These are phyloP conservation scores for Dynastes maya DNA, from an alignment of 2,888 invertebrate genomes.

Conservation along the genomic window DNA sequence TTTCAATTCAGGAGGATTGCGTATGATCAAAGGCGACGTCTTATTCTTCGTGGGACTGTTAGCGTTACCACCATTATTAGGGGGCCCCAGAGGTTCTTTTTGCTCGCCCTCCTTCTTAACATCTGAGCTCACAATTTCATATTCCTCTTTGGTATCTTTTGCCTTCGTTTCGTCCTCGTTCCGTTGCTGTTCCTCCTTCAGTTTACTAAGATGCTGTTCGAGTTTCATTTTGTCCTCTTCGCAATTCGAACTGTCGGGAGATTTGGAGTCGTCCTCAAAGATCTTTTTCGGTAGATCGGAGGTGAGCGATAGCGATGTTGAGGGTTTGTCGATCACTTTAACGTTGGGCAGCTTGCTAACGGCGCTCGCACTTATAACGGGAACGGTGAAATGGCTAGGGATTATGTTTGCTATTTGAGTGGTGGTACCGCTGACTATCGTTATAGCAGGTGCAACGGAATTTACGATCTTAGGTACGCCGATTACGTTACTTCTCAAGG, in stretches of 20 bases:
- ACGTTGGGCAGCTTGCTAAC: constrained; percentile 68
- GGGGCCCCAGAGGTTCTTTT: constrained; percentile 9
- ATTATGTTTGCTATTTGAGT: constrained; percentile 67
- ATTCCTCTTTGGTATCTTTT: constrained; percentile 48
- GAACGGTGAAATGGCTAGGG: constrained; percentile 67
- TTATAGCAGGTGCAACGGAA: constrained; percentile 65
- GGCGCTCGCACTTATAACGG: constrained; percentile 69
- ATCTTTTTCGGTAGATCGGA: constrained; percentile 78
- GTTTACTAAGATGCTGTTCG: constrained; percentile 56
- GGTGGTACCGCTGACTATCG: constrained; percentile 67
- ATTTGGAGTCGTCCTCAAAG: constrained; percentile 79
- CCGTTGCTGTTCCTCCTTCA: constrained; percentile 54
- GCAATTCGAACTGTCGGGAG: constrained; percentile 73
- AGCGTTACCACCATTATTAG: background rate
- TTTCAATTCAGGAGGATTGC: constrained; percentile 67
- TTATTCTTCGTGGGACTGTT: constrained; percentile 60
- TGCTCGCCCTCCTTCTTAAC: constrained; percentile 11
- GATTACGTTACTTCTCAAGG: constrained; percentile 63
- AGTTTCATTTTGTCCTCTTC: constrained; percentile 68
- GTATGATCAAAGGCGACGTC: constrained; percentile 62
- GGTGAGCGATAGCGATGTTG: constrained; percentile 72
- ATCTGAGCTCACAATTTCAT: background rate
- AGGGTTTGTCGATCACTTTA: constrained; percentile 70
- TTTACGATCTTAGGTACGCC: constrained; percentile 65
- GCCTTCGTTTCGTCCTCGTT: constrained; percentile 48